Percentiles rank a stretch among this genome's conserved stretches.
These are phyloP conservation scores for Psix sp. DNA, from an alignment of 1,140 invertebrate genomes.

Conservation along the genomic window DNA sequence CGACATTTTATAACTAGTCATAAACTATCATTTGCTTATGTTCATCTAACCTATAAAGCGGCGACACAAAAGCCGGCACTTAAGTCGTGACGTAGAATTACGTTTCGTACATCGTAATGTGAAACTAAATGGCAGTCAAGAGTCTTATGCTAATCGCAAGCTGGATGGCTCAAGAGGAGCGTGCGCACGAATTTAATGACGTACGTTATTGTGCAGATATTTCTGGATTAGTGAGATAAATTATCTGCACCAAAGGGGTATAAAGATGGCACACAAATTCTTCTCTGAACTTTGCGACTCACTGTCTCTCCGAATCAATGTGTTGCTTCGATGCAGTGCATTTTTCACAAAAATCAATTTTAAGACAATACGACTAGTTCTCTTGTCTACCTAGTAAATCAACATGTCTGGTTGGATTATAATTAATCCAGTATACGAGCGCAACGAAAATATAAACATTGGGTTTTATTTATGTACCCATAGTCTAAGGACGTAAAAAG, in stretches of 20 bases:
- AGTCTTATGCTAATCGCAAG: constrained; percentile 53
- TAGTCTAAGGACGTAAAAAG: constrained; percentile 7
- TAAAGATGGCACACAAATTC: no score
- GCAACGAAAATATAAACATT: background rate
- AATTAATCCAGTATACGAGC: constrained; percentile 6
- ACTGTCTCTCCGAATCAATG: no score
- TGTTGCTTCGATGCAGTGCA: no score
- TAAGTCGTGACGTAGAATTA: constrained; percentile 42
- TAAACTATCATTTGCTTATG: background rate
- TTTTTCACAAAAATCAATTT: no score
- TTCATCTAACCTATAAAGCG: constrained; percentile 21
- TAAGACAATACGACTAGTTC: no score
- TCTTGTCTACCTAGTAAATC: no score
- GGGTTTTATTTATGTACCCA: constrained; percentile 4
- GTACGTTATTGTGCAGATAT: constrained; percentile 14
- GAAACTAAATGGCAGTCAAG: constrained; percentile 50
- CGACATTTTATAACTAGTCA: constrained; percentile 6
- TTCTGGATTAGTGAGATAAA: background rate
- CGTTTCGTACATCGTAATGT: constrained; percentile 39
- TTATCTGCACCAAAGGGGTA: no score
- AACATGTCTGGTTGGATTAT: constrained; percentile 4
- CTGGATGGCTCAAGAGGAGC: constrained; percentile 32
- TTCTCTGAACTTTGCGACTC: no score
- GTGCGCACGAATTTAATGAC: constrained; percentile 30
- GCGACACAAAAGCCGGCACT: constrained; percentile 14